A percentile compares a stretch with the other conserved stretches of the same genome.
Evolutionary conservation across 2,113 vertebrate genomes (phyloP).

Genomic region (Odontesthes bonariensis): DNA sequence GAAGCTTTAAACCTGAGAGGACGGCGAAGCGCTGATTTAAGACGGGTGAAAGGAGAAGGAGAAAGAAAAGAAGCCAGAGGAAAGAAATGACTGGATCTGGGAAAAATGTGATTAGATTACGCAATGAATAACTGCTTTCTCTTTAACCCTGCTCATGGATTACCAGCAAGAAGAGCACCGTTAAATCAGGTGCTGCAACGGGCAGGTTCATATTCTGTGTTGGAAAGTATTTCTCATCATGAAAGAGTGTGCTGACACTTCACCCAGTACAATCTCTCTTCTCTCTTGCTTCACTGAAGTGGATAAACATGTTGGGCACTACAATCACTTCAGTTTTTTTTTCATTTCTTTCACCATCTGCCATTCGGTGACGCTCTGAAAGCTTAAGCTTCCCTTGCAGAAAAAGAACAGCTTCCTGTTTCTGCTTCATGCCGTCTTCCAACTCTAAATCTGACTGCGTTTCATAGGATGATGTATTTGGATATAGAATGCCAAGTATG

Average conservation of each 20-base stretch:
- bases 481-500: conserved; percentile 1
- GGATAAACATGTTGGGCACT: conserved; percentile 4
- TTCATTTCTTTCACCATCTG: conserved; percentile 41
- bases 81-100: no score
- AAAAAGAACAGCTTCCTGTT: no score
- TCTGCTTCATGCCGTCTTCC: neutral
- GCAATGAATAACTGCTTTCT: neutral
- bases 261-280: neutral
- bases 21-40: neutral
- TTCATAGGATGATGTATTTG: neutral
- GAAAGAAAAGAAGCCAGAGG: no score
- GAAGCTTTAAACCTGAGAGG: neutral
- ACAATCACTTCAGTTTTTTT: neutral
- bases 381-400: neutral
- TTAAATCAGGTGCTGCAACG: no score
- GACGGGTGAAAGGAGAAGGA: neutral
- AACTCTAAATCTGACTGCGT: neutral
- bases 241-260: conserved; percentile 4
- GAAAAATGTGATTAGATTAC: neutral
- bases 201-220: neutral
- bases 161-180: no score
- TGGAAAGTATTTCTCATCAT: neutral
- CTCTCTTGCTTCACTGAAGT: conserved; percentile 25
- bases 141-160: no score
- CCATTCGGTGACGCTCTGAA: neutral